Conservation (phyloP, 2,888 invertebrate genomes). For the Diloba caeruleocephala region DNA sequence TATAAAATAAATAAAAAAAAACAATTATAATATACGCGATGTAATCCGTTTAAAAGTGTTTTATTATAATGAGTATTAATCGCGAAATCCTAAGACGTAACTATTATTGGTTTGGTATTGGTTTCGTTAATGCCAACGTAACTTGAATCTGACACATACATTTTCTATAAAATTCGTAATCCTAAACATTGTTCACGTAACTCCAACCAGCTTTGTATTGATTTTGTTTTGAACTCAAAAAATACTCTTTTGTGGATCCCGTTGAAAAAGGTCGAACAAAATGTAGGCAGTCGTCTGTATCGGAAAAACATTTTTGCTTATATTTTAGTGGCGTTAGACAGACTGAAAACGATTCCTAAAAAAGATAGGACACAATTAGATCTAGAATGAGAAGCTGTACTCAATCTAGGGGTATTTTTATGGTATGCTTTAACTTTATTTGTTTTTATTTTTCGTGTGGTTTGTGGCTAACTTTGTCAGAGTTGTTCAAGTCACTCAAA, state of each 20-base stretch:
- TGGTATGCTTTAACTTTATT: neutral
- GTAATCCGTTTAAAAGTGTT: too few relatives aligned
- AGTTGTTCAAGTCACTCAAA: too few relatives aligned
- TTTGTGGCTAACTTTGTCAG: too few relatives aligned
- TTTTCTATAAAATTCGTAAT: too few relatives aligned
- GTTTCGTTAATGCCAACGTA: too few relatives aligned
- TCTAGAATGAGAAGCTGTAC: neutral
- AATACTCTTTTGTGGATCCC: neutral
- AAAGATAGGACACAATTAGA: constrained; percentile 23
- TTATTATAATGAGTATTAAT: too few relatives aligned
- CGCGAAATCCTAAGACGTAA: too few relatives aligned
- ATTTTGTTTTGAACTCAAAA: constrained; percentile 1
- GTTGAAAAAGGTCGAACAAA: constrained; percentile 19
- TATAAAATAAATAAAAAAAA: too few relatives aligned
- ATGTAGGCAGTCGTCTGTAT: constrained; percentile 21
- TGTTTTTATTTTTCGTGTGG: neutral
- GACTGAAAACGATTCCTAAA: constrained; percentile 11
- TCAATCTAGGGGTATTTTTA: neutral
- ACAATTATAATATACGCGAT: too few relatives aligned
- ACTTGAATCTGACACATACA: too few relatives aligned
- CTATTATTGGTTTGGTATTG: too few relatives aligned
- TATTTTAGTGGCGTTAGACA: constrained; percentile 9
- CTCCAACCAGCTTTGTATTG: neutral
- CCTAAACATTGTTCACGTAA: too few relatives aligned
- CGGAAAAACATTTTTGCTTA: constrained; percentile 25